A percentile compares a stretch with the other conserved stretches of the same genome.
phyloP scores from a whole-genome alignment of 2,888 invertebrate species.

The Achlya flavicornis region DNA sequence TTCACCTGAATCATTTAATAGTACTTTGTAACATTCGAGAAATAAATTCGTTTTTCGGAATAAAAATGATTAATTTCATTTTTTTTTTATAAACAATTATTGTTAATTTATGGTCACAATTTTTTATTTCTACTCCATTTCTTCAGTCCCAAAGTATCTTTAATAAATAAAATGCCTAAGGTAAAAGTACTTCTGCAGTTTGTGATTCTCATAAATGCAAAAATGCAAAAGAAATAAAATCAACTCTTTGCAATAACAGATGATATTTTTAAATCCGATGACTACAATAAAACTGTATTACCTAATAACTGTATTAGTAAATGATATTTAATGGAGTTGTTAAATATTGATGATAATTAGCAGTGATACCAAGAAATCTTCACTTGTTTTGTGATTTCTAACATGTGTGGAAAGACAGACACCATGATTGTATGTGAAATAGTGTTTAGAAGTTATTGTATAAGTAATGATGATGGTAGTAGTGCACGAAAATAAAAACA shows the following conservation, averaged over 20 bases:
- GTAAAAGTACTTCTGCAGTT: too few relatives aligned
- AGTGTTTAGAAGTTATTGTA: constrained; percentile 23
- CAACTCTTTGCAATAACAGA: background rate
- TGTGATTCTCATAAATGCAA: too few relatives aligned
- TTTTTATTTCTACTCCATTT: too few relatives aligned
- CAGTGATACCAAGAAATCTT: background rate
- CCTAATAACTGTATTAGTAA: too few relatives aligned
- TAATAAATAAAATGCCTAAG: too few relatives aligned
- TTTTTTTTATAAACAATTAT: too few relatives aligned
- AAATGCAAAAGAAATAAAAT: too few relatives aligned
- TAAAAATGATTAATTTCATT: too few relatives aligned
- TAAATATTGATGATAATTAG: background rate
- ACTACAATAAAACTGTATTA: background rate
- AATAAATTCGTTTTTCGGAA: background rate
- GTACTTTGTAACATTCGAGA: background rate
- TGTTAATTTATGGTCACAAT: too few relatives aligned
- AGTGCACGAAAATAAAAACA: constrained; percentile 53
- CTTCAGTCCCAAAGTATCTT: too few relatives aligned
- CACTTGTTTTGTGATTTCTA: constrained; percentile 10
- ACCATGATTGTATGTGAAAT: constrained; percentile 18
- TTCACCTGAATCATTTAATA: background rate
- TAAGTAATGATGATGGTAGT: constrained; percentile 34
- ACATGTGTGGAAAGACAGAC: constrained; percentile 13
- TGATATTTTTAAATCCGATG: background rate
- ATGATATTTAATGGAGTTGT: background rate